These are phyloP conservation scores for Tenodera sinensis DNA, from an alignment of 2,888 invertebrate genomes.

Conservation along the genomic window DNA sequence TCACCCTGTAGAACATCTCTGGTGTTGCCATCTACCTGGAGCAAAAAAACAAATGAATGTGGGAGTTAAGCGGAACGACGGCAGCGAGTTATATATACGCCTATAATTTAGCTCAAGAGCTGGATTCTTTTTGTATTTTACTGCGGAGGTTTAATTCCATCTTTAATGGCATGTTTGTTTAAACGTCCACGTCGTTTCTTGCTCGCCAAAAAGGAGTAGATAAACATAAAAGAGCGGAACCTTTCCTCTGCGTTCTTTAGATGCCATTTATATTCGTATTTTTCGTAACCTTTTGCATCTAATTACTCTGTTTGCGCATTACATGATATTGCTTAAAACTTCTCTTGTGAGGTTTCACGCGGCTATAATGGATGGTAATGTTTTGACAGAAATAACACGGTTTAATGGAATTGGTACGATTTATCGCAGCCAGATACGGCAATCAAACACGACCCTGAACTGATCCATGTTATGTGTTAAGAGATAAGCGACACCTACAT, in stretches of 20 bases:
- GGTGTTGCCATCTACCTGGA: neutral
- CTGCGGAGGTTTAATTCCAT: neutral
- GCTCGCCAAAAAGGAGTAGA: neutral
- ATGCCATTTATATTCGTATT: neutral
- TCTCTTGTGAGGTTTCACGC: too few species aligned
- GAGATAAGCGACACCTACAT: neutral
- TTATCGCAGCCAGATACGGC: neutral
- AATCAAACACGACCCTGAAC: neutral
- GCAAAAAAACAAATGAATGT: neutral
- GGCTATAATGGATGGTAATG: neutral
- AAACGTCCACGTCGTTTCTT: neutral
- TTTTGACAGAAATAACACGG: neutral
- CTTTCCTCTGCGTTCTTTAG: neutral
- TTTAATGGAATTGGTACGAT: neutral
- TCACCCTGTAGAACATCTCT: too few species aligned
- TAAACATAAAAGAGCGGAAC: neutral
- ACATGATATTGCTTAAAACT: too few species aligned
- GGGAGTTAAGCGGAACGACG: neutral
- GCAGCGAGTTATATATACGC: neutral
- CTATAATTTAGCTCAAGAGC: neutral
- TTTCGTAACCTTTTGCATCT: neutral
- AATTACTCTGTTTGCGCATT: too few species aligned
- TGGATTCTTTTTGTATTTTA: neutral
- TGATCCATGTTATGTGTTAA: neutral
- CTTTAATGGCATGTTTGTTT: neutral